phyloP scores from a whole-genome alignment of 1,140 invertebrate species.

The Hesperophylax magnus region DNA sequence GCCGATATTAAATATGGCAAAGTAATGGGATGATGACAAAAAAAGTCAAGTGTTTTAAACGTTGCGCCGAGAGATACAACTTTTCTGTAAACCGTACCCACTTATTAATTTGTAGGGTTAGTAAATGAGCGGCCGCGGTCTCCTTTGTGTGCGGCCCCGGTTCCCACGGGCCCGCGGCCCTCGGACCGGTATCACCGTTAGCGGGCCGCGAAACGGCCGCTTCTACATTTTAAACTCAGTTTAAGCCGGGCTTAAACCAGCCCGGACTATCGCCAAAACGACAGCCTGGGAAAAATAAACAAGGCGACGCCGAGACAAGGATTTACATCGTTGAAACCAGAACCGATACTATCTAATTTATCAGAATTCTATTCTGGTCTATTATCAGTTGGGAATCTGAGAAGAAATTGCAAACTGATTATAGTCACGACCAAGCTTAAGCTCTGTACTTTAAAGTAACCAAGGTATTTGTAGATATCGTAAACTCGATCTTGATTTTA shows the following conservation, averaged over 20 bases:
- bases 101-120: not conserved
- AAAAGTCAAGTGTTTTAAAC: not conserved
- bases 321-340: not conserved
- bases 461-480: too few species aligned
- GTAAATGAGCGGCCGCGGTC: not conserved
- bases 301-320: not conserved
- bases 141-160: conserved; percentile 13
- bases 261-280: not conserved
- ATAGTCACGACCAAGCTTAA: too few species aligned
- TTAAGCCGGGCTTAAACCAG: not conserved
- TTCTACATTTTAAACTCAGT: not conserved
- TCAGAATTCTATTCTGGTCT: not conserved
- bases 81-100: too few species aligned
- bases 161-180: conserved; percentile 28
- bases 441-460: too few species aligned
- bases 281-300: conserved; percentile 19
- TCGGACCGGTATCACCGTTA: conserved; percentile 40
- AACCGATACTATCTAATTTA: not conserved
- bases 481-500: too few species aligned
- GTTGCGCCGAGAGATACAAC: not conserved
- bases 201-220: not conserved
- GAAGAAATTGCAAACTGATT: too few species aligned
- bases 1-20: not conserved
- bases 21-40: not conserved
- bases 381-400: not conserved